A percentile compares a stretch with the other conserved stretches of the same genome.
Evolutionary conservation across 2,113 vertebrate genomes (phyloP).

Genomic region (Dipodomys ordii): DNA sequence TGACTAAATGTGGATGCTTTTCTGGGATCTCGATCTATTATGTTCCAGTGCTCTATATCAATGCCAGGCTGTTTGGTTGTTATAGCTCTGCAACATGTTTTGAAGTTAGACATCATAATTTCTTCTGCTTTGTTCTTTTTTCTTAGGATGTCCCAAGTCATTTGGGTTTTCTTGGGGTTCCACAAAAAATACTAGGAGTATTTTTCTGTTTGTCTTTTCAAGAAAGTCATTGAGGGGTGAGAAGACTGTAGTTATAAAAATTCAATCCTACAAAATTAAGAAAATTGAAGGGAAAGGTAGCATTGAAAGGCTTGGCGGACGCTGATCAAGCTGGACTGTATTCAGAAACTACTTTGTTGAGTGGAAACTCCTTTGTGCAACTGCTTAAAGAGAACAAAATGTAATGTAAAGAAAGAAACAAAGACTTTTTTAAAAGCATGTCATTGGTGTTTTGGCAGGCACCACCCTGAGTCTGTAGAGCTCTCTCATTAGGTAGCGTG

Average conservation of each 20-base stretch:
- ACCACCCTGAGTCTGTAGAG: neutral
- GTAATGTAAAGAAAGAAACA: neutral
- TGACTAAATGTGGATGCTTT: neutral
- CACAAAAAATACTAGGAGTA: neutral
- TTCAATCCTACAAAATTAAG: too few species aligned
- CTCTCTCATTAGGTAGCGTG: too few species aligned
- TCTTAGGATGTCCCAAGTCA: neutral
- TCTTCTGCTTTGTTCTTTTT: neutral
- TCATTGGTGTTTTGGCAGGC: neutral
- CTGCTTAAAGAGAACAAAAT: neutral
- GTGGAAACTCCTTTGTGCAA: too few species aligned
- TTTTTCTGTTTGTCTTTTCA: too few species aligned
- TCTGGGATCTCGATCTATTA: neutral
- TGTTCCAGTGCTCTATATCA: neutral
- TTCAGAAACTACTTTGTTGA: too few species aligned
- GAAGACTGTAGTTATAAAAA: too few species aligned
- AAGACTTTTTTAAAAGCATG: neutral
- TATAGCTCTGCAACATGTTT: neutral
- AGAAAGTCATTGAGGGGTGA: too few species aligned
- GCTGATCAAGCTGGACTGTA: too few species aligned
- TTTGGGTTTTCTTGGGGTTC: neutral
- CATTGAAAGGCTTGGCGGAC: too few species aligned
- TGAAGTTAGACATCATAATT: neutral
- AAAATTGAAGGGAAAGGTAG: too few species aligned
- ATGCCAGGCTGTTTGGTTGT: neutral